Evolutionary conservation across 2,113 vertebrate genomes (phyloP).

Genomic region (Alosa alosa): DNA sequence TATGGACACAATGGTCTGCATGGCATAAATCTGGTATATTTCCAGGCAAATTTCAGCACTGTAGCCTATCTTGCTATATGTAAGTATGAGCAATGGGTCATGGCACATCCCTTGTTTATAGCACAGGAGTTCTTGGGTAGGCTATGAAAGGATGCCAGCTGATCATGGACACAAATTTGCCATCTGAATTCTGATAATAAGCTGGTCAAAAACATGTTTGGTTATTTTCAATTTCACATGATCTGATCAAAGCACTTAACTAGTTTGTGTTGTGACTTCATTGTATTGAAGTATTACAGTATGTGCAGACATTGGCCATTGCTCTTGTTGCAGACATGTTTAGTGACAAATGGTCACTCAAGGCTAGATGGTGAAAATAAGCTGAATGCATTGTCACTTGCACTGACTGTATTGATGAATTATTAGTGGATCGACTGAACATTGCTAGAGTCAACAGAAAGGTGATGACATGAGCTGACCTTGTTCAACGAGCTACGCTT

Average conservation of each 20-base stretch:
- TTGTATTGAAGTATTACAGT: background rate
- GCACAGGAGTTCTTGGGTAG: background rate
- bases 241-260: background rate
- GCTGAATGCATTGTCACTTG: conserved; percentile 6
- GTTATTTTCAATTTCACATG: background rate
- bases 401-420: background rate
- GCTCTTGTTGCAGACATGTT: background rate
- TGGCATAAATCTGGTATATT: background rate
- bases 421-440: background rate
- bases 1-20: background rate
- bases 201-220: background rate
- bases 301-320: background rate
- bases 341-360: conserved; percentile 7
- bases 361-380: background rate
- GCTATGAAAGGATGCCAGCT: background rate
- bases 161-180: background rate
- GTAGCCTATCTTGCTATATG: background rate
- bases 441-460: background rate
- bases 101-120: background rate
- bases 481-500: background rate
- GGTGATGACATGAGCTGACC: background rate
- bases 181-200: background rate
- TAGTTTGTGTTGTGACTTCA: background rate
- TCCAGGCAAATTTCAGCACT: background rate
- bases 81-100: background rate